Conservation (phyloP, 2,888 invertebrate genomes). For the Laothoe populi region DNA sequence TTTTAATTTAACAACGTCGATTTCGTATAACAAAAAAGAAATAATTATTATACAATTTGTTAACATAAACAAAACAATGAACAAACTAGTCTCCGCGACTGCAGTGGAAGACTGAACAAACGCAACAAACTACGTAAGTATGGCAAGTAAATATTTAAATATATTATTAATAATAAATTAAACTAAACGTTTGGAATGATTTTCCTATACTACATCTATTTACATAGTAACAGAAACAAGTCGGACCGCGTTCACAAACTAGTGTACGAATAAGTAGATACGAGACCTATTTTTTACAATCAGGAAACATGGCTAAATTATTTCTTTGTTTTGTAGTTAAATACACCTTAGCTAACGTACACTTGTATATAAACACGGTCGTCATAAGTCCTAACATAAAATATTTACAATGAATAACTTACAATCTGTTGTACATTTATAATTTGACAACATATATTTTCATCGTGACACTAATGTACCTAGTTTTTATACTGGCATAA, state of each 20-base stretch:
- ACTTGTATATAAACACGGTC: slow-evolving; percentile 20
- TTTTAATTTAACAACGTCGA: slow-evolving; percentile 42
- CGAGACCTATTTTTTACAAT: background rate
- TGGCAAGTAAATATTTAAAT: slow-evolving; percentile 80
- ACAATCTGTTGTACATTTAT: slow-evolving; percentile 44
- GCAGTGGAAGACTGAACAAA: slow-evolving; percentile 74
- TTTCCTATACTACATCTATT: slow-evolving; percentile 70
- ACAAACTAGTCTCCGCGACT: slow-evolving; percentile 65
- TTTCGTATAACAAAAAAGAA: slow-evolving; percentile 63
- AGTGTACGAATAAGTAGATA: no score
- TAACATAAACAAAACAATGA: slow-evolving; percentile 78
- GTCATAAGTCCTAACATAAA: slow-evolving; percentile 44
- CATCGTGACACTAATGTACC: slow-evolving; percentile 1
- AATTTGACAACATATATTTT: background rate
- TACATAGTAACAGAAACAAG: slow-evolving; percentile 80
- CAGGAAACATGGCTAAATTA: background rate
- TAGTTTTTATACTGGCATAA: background rate
- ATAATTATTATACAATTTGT: slow-evolving; percentile 66
- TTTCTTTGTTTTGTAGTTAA: background rate
- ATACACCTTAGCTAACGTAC: background rate
- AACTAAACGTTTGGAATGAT: slow-evolving; percentile 80
- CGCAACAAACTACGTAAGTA: slow-evolving; percentile 73
- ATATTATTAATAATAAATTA: slow-evolving; percentile 78
- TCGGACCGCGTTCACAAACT: slow-evolving; percentile 39
- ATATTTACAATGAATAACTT: slow-evolving; percentile 54